Base-by-base conservation (phyloP, 1,140 invertebrate genomes). In the Drosophila nikananu region DNA sequence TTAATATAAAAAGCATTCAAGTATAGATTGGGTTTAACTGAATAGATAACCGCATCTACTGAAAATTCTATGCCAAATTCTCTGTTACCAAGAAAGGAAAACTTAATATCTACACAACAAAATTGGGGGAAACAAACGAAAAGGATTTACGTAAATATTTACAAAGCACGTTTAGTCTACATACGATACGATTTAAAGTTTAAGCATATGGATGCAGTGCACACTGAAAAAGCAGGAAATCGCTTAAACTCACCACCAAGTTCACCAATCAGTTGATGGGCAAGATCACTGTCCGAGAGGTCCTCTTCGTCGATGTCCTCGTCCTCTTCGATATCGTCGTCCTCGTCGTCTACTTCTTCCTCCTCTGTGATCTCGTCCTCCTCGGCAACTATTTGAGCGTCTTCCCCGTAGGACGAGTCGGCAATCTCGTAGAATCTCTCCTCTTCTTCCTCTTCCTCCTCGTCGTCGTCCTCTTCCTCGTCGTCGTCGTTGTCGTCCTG, bases 291-390 rank as follows among this genome's bases (percentile, higher is more conserved):
- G 57, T 92, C 91, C 35, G 86, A 86, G 48, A 90, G 66, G 37
- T 90, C 86, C 49, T 89, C 83, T 49, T 83, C 81, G 19, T 87
- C 83, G n/a, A 90, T 77, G 41, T 90, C 86, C 48, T 86, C 87
- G 62, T 89, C 84, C 37, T 89, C 84, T 42, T 89, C 84, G 35
- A 89, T 73, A 52, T 89, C 84, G 65, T 87, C 83, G 65, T 89
- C 84, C 61, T 87, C 77, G 66, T 81, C 86, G 64, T 89, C 86
- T 21, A 86, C 84, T 57, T 91, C 86, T 64, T 91, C 86, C 39
- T 92, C 90, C 21, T 90, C 90, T 57, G 73, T 90, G n/a, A 91
- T 70, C 58, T 91, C 89, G 77, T 91, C 89, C 42, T 89, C 91
- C 49, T 91, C 90, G 48, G 86, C 90, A 75, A 86, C 80, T 35